phyloP scores from a whole-genome alignment of 2,113 vertebrate species.

The Stomatorhinus ivindoensis region DNA sequence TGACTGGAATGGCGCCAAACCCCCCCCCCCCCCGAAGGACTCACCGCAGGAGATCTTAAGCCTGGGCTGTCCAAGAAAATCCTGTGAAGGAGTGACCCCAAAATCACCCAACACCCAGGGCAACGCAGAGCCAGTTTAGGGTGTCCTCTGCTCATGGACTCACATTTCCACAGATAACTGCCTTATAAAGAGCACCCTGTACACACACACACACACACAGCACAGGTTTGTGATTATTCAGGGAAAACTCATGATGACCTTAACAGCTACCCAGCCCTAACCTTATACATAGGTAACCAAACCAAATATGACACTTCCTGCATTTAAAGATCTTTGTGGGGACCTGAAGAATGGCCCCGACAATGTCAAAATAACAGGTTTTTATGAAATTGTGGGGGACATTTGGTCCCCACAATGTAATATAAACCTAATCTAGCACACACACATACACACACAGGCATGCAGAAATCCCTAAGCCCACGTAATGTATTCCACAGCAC shows the following conservation, averaged over 20 bases:
- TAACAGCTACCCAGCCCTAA: no score
- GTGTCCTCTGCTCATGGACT: background rate
- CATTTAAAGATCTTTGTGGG: no score
- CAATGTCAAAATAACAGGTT: no score
- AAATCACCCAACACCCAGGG: background rate
- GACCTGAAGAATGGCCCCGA: no score
- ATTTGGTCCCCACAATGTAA: no score
- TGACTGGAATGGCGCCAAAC: background rate
- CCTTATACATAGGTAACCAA: no score
- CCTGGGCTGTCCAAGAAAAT: background rate
- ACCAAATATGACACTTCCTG: no score
- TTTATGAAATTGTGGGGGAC: no score
- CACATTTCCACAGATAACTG: background rate
- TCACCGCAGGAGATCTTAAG: background rate
- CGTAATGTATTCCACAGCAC: slow-evolving; percentile 54
- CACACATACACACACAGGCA: slow-evolving; percentile 16
- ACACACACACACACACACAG: slow-evolving; percentile 14
- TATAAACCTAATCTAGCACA: background rate
- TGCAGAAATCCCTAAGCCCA: background rate
- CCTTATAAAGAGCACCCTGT: background rate
- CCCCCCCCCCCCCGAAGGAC: background rate
- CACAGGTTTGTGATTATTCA: background rate
- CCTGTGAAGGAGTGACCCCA: background rate
- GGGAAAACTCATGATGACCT: no score
- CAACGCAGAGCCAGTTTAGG: background rate